These are phyloP conservation scores for Spicauda simplicius DNA, from an alignment of 2,888 invertebrate species.

Conservation along the genomic window DNA sequence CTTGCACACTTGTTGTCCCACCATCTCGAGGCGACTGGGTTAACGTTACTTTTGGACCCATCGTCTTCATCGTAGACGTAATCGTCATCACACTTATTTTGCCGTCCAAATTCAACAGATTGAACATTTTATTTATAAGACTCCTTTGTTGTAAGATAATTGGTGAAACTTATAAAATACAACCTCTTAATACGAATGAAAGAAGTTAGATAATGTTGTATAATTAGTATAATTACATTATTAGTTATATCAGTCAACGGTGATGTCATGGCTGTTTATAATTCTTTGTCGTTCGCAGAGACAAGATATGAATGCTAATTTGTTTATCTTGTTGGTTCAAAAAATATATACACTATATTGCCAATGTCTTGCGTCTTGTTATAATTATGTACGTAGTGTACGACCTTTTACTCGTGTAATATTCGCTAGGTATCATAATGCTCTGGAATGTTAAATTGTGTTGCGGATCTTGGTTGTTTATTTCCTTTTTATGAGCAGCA, in stretches of 20 bases:
- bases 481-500: not conserved
- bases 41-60: not conserved
- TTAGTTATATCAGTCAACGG: slow-evolving; percentile 14
- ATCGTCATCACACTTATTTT: too few species aligned
- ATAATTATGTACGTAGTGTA: too few species aligned
- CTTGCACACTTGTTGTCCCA: slow-evolving; percentile 6
- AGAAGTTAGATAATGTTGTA: slow-evolving; percentile 10
- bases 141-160: too few species aligned
- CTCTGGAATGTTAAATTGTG: not conserved
- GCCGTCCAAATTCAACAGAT: too few species aligned
- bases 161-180: too few species aligned
- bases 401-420: not conserved
- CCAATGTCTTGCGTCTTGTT: not conserved
- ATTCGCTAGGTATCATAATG: not conserved
- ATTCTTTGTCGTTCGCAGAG: not conserved
- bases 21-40: not conserved
- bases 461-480: slow-evolving; percentile 5
- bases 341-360: not conserved
- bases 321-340: slow-evolving; percentile 5
- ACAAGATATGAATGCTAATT: slow-evolving; percentile 5
- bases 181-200: not conserved
- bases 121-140: too few species aligned
- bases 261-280: slow-evolving; percentile 30
- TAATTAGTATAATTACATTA: slow-evolving; percentile 6
- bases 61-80: too few species aligned